phyloP scores from a whole-genome alignment of 2,797 vertebrate genomes.

The Gambusia yucatana region DNA sequence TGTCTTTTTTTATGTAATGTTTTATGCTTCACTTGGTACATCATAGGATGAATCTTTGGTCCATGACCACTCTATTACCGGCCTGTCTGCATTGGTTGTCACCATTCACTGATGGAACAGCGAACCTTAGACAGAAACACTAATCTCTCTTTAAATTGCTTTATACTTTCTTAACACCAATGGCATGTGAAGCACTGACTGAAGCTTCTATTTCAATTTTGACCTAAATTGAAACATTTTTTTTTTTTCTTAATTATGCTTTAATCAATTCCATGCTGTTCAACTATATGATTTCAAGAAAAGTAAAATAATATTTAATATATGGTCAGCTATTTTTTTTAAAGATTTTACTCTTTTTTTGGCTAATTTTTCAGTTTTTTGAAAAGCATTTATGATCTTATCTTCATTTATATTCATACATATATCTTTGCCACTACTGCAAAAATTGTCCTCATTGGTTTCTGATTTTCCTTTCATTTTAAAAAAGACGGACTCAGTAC shows the following conservation, averaged over 20 bases:
- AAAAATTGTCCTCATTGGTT: not conserved
- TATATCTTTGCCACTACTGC: not conserved
- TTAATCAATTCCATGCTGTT: not conserved
- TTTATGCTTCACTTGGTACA: conserved; percentile 20
- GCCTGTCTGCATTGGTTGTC: conserved; percentile 75
- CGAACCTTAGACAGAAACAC: conserved; percentile 62
- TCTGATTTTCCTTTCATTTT: not conserved
- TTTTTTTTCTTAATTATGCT: not conserved
- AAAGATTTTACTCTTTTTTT: not conserved
- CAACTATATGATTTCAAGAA: not conserved
- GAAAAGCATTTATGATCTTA: not conserved
- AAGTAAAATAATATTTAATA: not conserved
- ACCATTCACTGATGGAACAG: conserved; percentile 76
- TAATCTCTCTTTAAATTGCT: conserved; percentile 70
- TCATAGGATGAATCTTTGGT: conserved; percentile 53
- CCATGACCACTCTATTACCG: conserved; percentile 73
- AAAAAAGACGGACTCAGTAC: no score
- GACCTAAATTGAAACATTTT: not conserved
- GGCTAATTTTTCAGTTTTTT: not conserved
- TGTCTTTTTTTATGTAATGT: conserved; percentile 2
- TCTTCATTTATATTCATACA: not conserved
- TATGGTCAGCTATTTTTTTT: not conserved
- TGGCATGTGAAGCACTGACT: not conserved
- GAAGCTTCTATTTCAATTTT: not conserved
- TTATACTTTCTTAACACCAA: conserved; percentile 8